Evolutionary conservation across 2,113 vertebrate species (phyloP), one percentile per base, ranked within the genome.

Genomic region (Desmodus rotundus): DNA sequence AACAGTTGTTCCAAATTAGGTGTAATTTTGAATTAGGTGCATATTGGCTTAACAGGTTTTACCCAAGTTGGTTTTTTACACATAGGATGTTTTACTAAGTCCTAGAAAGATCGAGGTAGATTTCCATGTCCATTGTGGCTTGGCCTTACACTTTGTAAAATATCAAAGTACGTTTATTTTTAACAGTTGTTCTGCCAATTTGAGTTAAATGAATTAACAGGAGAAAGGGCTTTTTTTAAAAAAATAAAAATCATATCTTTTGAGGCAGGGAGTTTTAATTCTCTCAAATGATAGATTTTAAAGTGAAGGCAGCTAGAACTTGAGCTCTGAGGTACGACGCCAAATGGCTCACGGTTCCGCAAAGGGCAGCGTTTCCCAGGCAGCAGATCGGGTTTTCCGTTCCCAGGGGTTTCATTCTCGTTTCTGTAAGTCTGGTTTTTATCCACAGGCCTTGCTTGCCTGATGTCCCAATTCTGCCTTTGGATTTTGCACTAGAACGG

Each of bases 1-100:
- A 93, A 7, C 94, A 96, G 92, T 96, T 97, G 96, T 94, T 97
- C 96, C 61, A 70, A 96, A 95, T 97, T 96, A 96, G 84, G 61
- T 95, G 22, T 86, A 76, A 93, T 97, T 96, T 93, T 95, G 81
- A 95, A 91, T 96, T 91, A 89, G 96, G 78, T 73, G 85, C 93
- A 92, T 63, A 83, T 86, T 86, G 38, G 54, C 77, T 96, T 96
- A 86, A 45, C 85, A 81, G 58, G 41, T 93, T 94, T 95, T 94
- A 92, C 56, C 28, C 67, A 63, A 89, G 63, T 88, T 95, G 78
- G 73, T 88, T 94, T 86, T 77, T 81, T 92, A 15, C 41, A 36
- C 24, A 24, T n/a, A 70, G 56, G 50, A 50, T 81, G 31, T 56
- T 86, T 92, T 16, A 38, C 58, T 82, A 82, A 94, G 47, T 87